Evolutionary conservation across 2,797 vertebrate species (phyloP), one percentile per base, ranked within the genome.

Genomic region (Alcedo atthis): DNA sequence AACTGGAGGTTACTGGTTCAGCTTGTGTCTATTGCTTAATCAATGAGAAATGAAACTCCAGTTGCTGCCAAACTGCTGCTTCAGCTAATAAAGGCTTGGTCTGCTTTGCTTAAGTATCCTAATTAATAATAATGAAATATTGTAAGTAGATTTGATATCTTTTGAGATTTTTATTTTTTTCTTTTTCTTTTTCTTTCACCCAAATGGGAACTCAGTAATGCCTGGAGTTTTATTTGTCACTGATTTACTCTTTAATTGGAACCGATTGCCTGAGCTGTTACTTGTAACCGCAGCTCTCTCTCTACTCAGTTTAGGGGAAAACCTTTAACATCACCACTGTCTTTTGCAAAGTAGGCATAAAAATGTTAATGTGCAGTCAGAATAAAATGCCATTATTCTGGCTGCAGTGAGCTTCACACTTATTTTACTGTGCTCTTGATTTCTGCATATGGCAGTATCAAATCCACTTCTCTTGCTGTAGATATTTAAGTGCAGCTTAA

Each of bases 1-100:
- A 94, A 92, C 82, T 68, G 18, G 58, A 83, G 68, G 77, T 77
- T 74, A 91, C 81, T 89, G 85, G 81, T 74, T 93, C 81, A 85
- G 83, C 92, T 95, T 90, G 33, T 94, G 88, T 95, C 91, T 97
- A 95, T 97, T 96, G 95, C 92, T 95, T 96, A 96, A 97, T 97
- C 96, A 96, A 96, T 96, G 92, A 93, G 87, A 95, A 95, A 96
- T 95, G 96, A 96, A 97, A 95, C 85, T 81, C 92, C 49, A 73
- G 75, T 61, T 3, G 0, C 73, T 88, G 79, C 91, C 66, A 89
- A 93, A 94, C 32, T 93, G 93, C 95, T 95, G 92, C 92, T 97
- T 97, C 96, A 97, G 91, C 82, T 97, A 90, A 82, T 95, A 82
- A 84, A 92, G 67, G 90, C 48, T 92, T 96, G 86, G 86, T 96